Evolutionary conservation across 2,888 invertebrate species (phyloP).

Genomic region (Gari tellinella): DNA sequence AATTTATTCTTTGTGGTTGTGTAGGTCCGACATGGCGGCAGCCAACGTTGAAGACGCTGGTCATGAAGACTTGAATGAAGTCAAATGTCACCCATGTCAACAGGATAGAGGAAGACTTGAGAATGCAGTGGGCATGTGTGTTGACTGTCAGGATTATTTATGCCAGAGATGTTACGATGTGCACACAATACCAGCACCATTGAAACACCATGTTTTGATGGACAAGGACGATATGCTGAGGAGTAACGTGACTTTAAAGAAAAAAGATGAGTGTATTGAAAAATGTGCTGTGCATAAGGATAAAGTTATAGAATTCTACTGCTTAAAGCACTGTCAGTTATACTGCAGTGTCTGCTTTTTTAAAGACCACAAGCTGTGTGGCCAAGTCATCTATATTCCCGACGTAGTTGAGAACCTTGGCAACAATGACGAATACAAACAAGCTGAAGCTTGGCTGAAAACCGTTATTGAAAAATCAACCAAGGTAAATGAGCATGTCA

Average conservation of each 20-base stretch:
- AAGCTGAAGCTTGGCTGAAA: no score
- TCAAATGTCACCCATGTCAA: slow-evolving; percentile 1
- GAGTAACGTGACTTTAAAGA: neutral
- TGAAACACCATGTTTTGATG: neutral
- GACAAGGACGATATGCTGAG: neutral
- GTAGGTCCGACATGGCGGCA: no score
- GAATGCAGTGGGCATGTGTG: slow-evolving; percentile 4
- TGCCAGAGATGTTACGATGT: slow-evolving; percentile 6
- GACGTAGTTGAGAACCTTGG: neutral
- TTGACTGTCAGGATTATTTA: slow-evolving; percentile 9
- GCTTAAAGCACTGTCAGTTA: slow-evolving; percentile 3
- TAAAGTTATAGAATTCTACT: slow-evolving; percentile 11
- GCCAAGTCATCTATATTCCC: slow-evolving; percentile 11
- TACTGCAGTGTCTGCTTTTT: slow-evolving; percentile 11
- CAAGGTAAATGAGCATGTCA: no score
- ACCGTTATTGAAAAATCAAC: no score
- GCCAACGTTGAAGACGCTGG: no score
- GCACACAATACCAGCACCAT: slow-evolving; percentile 7
- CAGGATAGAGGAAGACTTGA: neutral
- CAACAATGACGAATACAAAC: neutral
- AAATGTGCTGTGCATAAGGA: slow-evolving; percentile 4
- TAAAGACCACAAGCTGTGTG: slow-evolving; percentile 3
- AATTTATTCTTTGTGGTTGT: no score
- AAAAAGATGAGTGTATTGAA: neutral
- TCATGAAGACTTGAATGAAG: no score